These are phyloP conservation scores for Mechanitis mazaeus DNA, from an alignment of 2,888 invertebrate species.

Conservation along the genomic window DNA sequence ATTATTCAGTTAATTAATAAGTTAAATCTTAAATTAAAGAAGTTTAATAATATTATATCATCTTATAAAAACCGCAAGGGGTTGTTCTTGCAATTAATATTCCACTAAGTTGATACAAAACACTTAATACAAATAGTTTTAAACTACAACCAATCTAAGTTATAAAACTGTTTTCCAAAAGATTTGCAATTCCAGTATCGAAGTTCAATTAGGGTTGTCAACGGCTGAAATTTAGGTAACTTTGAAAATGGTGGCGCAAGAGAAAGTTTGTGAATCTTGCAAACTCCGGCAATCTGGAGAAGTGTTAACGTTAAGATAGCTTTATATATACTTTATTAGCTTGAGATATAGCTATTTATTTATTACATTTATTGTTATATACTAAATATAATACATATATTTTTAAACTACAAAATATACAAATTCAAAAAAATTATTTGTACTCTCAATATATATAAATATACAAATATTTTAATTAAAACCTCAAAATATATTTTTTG, in stretches of 20 bases:
- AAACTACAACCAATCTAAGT: constrained; percentile 5
- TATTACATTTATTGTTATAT: too few species aligned
- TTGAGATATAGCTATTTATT: too few species aligned
- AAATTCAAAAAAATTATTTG: too few species aligned
- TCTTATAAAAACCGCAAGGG: neutral
- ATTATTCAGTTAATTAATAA: too few species aligned
- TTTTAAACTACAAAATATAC: too few species aligned
- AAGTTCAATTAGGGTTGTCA: constrained; percentile 37
- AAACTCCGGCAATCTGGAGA: constrained; percentile 2
- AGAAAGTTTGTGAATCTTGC: constrained; percentile 26
- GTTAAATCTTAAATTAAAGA: too few species aligned
- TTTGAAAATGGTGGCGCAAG: constrained; percentile 24
- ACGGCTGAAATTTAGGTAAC: constrained; percentile 28
- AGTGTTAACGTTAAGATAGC: constrained; percentile 5
- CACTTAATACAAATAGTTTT: constrained; percentile 13
- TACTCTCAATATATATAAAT: too few species aligned
- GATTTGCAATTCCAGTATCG: constrained; percentile 27
- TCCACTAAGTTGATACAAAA: neutral
- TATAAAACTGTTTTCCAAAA: constrained; percentile 10
- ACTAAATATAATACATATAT: too few species aligned
- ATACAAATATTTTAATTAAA: too few species aligned
- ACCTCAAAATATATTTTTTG: too few species aligned
- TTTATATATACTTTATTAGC: neutral
- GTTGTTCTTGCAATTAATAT: neutral
- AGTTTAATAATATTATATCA: too few species aligned